Percentiles rank a stretch among this genome's conserved stretches.
Conservation (phyloP, 1,140 invertebrate species). For the Proctacanthus coquilletti region DNA sequence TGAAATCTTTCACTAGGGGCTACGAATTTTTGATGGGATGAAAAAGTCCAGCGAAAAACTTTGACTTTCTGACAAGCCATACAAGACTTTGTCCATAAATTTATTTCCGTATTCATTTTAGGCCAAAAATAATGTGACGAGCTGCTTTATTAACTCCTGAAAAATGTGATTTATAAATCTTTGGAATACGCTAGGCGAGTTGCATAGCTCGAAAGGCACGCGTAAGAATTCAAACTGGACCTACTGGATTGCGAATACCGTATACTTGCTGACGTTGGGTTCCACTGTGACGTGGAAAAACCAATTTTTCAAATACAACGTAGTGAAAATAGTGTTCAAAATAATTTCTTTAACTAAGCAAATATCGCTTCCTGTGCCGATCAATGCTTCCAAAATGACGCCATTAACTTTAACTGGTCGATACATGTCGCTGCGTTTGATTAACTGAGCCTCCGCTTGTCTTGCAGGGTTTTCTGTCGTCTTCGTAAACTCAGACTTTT, state of each 20-base stretch:
- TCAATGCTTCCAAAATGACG: neutral
- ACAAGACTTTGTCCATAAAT: too few relatives aligned
- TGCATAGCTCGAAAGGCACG: conserved; percentile 30
- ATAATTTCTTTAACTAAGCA: neutral
- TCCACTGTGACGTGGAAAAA: conserved; percentile 32
- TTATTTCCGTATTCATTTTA: too few relatives aligned
- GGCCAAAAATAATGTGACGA: too few relatives aligned
- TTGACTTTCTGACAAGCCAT: too few relatives aligned
- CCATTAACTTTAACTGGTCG: neutral
- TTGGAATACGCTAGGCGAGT: conserved; percentile 15
- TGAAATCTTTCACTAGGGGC: too few relatives aligned
- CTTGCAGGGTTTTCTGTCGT: too few relatives aligned
- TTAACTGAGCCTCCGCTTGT: too few relatives aligned
- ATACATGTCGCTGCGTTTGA: neutral
- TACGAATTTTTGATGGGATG: too few relatives aligned
- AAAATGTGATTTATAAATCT: conserved; percentile 14
- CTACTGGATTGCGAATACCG: conserved; percentile 22
- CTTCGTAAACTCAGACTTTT: neutral
- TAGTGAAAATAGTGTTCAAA: conserved; percentile 15
- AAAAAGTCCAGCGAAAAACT: too few relatives aligned
- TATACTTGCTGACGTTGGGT: conserved; percentile 23
- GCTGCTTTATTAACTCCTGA: conserved; percentile 2
- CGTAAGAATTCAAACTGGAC: conserved; percentile 26
- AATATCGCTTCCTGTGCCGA: conserved; percentile 1
- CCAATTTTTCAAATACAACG: conserved; percentile 28